Conservation (phyloP, 2,888 invertebrate genomes). For the Drosophila anomelani region DNA sequence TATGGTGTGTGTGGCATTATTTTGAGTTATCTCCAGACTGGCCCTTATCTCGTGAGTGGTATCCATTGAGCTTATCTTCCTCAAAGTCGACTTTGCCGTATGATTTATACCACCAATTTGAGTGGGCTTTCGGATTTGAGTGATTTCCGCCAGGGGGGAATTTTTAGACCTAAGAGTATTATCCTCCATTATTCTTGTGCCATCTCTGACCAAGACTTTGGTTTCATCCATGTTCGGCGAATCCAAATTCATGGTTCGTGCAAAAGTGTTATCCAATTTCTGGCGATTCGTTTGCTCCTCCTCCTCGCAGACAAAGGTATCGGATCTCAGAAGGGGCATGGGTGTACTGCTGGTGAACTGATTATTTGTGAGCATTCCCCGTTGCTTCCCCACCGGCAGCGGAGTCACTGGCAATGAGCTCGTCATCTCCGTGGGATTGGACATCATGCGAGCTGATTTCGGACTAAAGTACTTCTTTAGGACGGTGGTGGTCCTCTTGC, state of each 20-base stretch:
- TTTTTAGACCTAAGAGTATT: background rate
- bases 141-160: slow-evolving; percentile 12
- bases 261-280: slow-evolving; percentile 56
- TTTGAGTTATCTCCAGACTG: slow-evolving; percentile 1
- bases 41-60: slow-evolving; percentile 20
- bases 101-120: slow-evolving; percentile 5
- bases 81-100: slow-evolving; percentile 1
- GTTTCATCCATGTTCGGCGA: slow-evolving; percentile 14
- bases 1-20: slow-evolving; percentile 32
- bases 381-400: slow-evolving; percentile 48
- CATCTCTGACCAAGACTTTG: slow-evolving; percentile 23
- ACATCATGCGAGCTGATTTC: slow-evolving; percentile 41
- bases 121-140: slow-evolving; percentile 16
- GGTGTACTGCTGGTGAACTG: slow-evolving; percentile 61
- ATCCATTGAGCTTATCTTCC: slow-evolving; percentile 18
- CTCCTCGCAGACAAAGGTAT: slow-evolving; percentile 82
- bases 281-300: slow-evolving; percentile 50
- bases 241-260: slow-evolving; percentile 53
- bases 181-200: slow-evolving; percentile 24
- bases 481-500: slow-evolving; percentile 78
- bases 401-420: slow-evolving; percentile 62
- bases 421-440: slow-evolving; percentile 54
- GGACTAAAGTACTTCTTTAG: slow-evolving; percentile 80
- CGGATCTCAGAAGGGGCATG: slow-evolving; percentile 78
- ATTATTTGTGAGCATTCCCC: slow-evolving; percentile 16